A percentile compares a stretch with the other conserved stretches of the same genome.
phyloP scores from a whole-genome alignment of 2,113 vertebrate species.

The Myiozetetes cayanensis region DNA sequence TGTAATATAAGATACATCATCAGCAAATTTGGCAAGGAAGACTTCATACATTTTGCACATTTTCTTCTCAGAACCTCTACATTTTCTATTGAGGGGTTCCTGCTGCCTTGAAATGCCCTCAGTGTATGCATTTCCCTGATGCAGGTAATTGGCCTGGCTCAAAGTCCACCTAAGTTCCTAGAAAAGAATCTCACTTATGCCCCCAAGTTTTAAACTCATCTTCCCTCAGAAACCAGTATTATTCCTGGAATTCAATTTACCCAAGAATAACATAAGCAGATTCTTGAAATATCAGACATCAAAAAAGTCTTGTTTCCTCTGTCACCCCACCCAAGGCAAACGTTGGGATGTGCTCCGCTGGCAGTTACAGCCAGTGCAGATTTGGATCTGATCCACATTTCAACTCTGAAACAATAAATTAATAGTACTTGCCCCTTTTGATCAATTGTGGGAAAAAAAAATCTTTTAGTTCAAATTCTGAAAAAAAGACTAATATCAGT shows the following conservation, averaged over 20 bases:
- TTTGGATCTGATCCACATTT: not conserved
- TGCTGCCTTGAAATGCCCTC: not conserved
- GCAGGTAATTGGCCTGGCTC: not conserved
- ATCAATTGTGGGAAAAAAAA: not conserved
- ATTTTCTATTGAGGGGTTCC: not conserved
- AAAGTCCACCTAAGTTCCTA: not conserved
- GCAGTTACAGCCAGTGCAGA: not conserved
- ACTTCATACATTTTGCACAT: not conserved
- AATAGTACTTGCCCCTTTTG: not conserved
- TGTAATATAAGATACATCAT: fast-evolving
- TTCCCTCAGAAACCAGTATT: not conserved
- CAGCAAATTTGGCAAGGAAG: not conserved
- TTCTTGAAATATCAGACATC: not conserved
- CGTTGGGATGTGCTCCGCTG: not conserved
- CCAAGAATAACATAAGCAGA: not conserved
- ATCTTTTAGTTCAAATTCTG: not conserved
- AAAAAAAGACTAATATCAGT: not conserved
- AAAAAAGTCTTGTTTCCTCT: fast-evolving
- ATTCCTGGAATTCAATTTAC: not conserved
- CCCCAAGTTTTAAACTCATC: not conserved
- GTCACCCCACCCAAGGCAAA: not conserved
- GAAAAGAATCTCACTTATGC: not conserved
- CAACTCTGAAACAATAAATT: not conserved
- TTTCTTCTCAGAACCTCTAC: not conserved
- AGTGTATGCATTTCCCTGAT: not conserved